Evolutionary conservation across 2,797 vertebrate species (phyloP), one percentile per base, ranked within the genome.

Genomic region (Lacerta viridis): DNA sequence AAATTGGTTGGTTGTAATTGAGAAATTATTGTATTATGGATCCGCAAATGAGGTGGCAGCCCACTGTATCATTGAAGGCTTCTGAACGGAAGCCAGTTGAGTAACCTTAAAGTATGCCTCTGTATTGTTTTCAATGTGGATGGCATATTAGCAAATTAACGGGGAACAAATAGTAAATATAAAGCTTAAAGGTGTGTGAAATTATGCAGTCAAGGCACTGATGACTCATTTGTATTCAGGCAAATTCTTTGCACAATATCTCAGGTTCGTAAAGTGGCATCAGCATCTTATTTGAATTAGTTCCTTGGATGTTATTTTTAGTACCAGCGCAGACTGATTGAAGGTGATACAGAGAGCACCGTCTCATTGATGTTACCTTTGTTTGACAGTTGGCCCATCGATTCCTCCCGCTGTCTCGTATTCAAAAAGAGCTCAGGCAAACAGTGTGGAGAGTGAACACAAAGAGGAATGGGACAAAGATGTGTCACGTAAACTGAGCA

Each of bases 381-480:
- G 17, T 83, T 90, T 94, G 68, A 68, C 80, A 99, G 98, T 98
- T 90, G 98, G 98, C 68, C 98, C 98, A 0, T 97, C 98, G 10
- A 98, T 99, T 89, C 98, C 98, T 25, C 98, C 98, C 6, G 97
- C 98, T 2, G 97, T 98, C 10, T 98, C 98, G 0, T 99, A 98
- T 85, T 98, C 98, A 0, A 99, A 99, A 95, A 98, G 98, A 20
- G 97, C 98, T 88, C 98, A 99, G 96, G 98, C 98, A 25, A 97
- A 98, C 87, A 98, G 98, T 0, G 98, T 98, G 93, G 98, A 99
- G 83, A 98, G 96, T 1, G 98, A 99, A 64, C 98, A 99, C 96
- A 98, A 98, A 83, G 98, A 99, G 88, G 98, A 99, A 72, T 98
- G 98, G 98, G 98, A 99, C 89, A 98, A 97, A 88, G 97, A 97